phyloP scores from a whole-genome alignment of 1,140 invertebrate species.

The Bombyx mori region ASM3026992v2 NC_085122.1:14368501-14369000 shows the following conservation, averaged over 20 bases:
- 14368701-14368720: background rate
- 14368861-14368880: too few species aligned
- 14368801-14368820: background rate
- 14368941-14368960: too few species aligned
- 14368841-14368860: too few species aligned
- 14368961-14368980: too few species aligned
- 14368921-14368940: too few species aligned
- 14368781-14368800: background rate
- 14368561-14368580: background rate
- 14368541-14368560: background rate
- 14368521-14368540: conserved; percentile 1
- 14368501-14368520: background rate
- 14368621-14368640: conserved; percentile 1
- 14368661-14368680: conserved; percentile 2
- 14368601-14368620: background rate
- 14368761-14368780: background rate
- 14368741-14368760: background rate
- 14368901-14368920: too few species aligned
- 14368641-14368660: background rate
- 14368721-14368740: conserved; percentile 2
- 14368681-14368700: background rate
- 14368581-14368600: background rate
- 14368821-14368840: too few species aligned
- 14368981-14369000: too few species aligned
- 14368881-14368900: too few species aligned